Evolutionary conservation across 2,888 invertebrate species (phyloP), one percentile per base, ranked within the genome.

Genomic region (Ferdinandea cuprea): DNA sequence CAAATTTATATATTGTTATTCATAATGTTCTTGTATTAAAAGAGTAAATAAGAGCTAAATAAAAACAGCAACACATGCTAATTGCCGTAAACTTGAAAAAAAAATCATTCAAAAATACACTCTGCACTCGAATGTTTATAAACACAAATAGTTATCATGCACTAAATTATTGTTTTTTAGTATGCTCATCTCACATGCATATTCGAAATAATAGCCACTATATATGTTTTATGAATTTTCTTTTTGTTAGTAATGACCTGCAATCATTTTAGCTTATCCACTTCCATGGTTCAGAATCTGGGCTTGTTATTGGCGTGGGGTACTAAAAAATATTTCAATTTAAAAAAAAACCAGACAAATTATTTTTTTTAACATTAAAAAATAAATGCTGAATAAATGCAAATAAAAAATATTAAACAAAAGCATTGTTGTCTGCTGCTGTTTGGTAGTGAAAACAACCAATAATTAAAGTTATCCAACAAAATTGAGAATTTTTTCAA

Each of bases 271-370:
- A 91, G 89, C 91, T 91, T 90, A 96, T 95, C 96, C 96, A 96
- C 92, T 95, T 96, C 96, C 96, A 96, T 91, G 96, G 95, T 94
- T 96, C 96, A 91, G 94, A 94, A 92, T 96, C 96, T 93, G 96
- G 96, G 91, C 95, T 95, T 92, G 95, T 95, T 93, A 94, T 94
- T 91, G 96, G 96, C 93, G 96, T 96, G 91, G 95, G 95, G 92
- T 95, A 95, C 96, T 96, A 94, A 86, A 88, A 86, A 88, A 88
- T 87, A 85, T 86, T 86, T 85, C 77, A 85, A 78, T 78, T 85
- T 83, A 66, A 71, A 81, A 72, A n/a, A 83, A 61, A 72, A 79
- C 78, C 40, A 79, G 74, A 84, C 44, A 79, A 85, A 71, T 85
- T 74, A 81, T 76, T 71, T 56, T 58, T 65, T 73, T 65, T 11